Evolutionary conservation across 2,113 vertebrate species (phyloP).

Genomic region (human (Homo sapiens)): DNA sequence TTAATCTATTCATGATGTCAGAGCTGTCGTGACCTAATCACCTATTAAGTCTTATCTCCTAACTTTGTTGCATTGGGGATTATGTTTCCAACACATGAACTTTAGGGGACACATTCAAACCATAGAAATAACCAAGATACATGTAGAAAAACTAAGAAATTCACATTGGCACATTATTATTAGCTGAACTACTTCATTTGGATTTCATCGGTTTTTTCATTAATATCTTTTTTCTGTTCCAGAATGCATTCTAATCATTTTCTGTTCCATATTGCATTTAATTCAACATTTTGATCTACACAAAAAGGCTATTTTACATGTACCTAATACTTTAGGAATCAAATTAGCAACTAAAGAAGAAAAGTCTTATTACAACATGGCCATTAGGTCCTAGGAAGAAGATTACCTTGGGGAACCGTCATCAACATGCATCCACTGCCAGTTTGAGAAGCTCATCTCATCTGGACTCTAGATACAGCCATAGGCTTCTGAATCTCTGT

Average conservation of each 20-base stretch:
- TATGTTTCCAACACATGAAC: not conserved
- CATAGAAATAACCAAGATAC: not conserved
- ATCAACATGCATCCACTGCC: not conserved
- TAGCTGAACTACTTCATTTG: not conserved
- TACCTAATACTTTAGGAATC: not conserved
- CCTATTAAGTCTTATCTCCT: not conserved
- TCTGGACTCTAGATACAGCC: not conserved
- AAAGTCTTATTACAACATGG: not conserved
- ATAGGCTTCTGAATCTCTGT: not conserved
- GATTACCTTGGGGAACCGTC: not conserved
- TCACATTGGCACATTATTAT: not conserved
- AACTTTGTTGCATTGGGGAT: not conserved
- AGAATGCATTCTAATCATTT: not conserved
- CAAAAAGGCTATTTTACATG: not conserved
- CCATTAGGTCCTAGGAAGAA: not conserved
- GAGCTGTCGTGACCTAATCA: not conserved
- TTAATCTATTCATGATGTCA: not conserved
- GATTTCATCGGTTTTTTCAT: not conserved
- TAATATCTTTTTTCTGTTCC: not conserved
- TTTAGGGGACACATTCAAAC: not conserved
- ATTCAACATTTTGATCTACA: not conserved
- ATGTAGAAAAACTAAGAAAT: conserved; percentile 27
- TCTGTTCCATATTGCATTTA: not conserved
- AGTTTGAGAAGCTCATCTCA: not conserved
- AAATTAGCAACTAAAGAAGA: not conserved